phyloP scores from a whole-genome alignment of 1,140 invertebrate genomes.

The Camponotus pennsylvanicus region DNA sequence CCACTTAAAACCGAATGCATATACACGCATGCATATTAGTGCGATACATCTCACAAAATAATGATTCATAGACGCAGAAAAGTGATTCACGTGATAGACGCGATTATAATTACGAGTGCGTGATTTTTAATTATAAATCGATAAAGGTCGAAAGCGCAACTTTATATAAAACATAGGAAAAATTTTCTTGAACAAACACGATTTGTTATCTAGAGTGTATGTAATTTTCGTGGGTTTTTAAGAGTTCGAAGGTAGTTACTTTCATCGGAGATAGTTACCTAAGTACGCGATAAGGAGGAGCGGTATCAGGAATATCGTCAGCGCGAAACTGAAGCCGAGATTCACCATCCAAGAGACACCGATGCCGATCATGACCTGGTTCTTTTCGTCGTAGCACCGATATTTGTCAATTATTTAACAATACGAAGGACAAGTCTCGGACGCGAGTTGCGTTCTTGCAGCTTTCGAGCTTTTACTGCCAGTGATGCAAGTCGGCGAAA shows the following conservation, averaged over 20 bases:
- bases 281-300: conserved; percentile 73
- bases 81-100: background rate
- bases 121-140: too few species aligned
- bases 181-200: too few species aligned
- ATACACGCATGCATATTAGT: background rate
- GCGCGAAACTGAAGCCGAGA: conserved; percentile 67
- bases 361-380: conserved; percentile 63
- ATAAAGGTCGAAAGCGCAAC: too few species aligned
- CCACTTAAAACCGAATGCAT: conserved; percentile 68
- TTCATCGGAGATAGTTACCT: conserved; percentile 71
- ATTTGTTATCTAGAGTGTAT: too few species aligned
- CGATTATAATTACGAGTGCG: too few species aligned
- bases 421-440: background rate
- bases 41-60: background rate
- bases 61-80: background rate
- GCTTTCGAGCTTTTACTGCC: background rate
- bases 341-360: conserved; percentile 73
- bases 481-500: conserved; percentile 33
- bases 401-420: background rate
- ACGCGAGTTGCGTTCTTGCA: background rate
- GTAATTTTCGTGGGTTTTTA: background rate
- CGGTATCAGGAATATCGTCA: conserved; percentile 71
- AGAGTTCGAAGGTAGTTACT: background rate
- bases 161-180: too few species aligned
- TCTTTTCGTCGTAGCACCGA: background rate